Conservation (phyloP, 2,113 vertebrate genomes). For the Scopus umbretta region DNA sequence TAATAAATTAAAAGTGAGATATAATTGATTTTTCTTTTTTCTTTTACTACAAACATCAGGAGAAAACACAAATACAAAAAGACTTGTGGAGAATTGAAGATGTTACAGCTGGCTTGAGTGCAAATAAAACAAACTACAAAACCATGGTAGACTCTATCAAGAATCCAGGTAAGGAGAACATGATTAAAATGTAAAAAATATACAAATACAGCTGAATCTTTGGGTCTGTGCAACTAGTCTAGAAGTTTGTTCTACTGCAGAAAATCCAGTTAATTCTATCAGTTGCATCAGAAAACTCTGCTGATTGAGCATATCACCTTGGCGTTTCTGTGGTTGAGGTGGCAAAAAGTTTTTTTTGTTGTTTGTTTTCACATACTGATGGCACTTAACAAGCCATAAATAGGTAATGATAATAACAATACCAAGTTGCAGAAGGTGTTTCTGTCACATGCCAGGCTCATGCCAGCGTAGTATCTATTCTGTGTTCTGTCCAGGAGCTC, state of each 20-base stretch:
- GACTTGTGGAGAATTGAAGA: slow-evolving; percentile 98
- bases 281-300: background rate
- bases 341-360: background rate
- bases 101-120: slow-evolving; percentile 91
- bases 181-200: background rate
- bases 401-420: background rate
- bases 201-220: background rate
- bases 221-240: background rate
- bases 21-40: background rate
- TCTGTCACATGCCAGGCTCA: background rate
- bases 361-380: background rate
- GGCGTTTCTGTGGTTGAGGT: background rate
- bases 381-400: background rate
- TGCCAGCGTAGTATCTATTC: background rate
- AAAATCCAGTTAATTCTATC: background rate
- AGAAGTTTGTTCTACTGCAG: background rate
- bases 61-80: slow-evolving; percentile 91
- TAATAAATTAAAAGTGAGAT: background rate
- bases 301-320: background rate
- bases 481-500: background rate
- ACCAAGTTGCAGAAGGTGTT: background rate
- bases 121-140: slow-evolving; percentile 92
- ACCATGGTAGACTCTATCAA: slow-evolving; percentile 91
- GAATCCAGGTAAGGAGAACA: slow-evolving; percentile 83
- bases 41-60: slow-evolving; percentile 67